A percentile compares a stretch with the other conserved stretches of the same genome.
Evolutionary conservation across 2,888 invertebrate species (phyloP).

Genomic region (Melitaea athalia): DNA sequence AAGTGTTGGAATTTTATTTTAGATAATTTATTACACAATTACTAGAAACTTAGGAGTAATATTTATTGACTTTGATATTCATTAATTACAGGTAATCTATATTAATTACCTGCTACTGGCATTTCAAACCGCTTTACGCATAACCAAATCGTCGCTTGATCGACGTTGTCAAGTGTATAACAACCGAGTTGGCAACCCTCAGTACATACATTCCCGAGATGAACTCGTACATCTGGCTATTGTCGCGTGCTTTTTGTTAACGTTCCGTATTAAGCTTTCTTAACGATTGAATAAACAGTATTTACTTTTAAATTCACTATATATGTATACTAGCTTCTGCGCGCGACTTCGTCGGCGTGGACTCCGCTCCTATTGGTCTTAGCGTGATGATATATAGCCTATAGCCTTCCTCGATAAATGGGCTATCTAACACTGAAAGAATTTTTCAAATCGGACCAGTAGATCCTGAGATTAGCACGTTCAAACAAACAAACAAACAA

Average conservation of each 20-base stretch:
- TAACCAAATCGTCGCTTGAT: constrained; percentile 49
- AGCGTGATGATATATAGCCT: too few species aligned
- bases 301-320: too few species aligned
- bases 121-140: constrained; percentile 42
- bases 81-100: constrained; percentile 22
- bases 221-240: constrained; percentile 70
- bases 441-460: too few species aligned
- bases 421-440: too few species aligned
- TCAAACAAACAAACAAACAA: too few species aligned
- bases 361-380: too few species aligned
- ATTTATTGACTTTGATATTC: constrained; percentile 10
- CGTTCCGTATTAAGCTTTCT: constrained; percentile 25
- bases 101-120: constrained; percentile 7
- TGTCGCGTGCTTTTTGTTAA: constrained; percentile 51
- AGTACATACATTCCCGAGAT: constrained; percentile 56
- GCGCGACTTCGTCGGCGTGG: too few species aligned
- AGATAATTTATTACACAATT: too few species aligned
- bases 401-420: too few species aligned
- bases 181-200: constrained; percentile 60
- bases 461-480: too few species aligned
- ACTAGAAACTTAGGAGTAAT: not conserved
- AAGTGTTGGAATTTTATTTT: too few species aligned
- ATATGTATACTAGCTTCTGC: too few species aligned
- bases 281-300: not conserved
- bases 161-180: constrained; percentile 53